Evolutionary conservation across 2,888 invertebrate genomes (phyloP), one percentile per base, ranked within the genome.

Genomic region (Morpho helenor): DNA sequence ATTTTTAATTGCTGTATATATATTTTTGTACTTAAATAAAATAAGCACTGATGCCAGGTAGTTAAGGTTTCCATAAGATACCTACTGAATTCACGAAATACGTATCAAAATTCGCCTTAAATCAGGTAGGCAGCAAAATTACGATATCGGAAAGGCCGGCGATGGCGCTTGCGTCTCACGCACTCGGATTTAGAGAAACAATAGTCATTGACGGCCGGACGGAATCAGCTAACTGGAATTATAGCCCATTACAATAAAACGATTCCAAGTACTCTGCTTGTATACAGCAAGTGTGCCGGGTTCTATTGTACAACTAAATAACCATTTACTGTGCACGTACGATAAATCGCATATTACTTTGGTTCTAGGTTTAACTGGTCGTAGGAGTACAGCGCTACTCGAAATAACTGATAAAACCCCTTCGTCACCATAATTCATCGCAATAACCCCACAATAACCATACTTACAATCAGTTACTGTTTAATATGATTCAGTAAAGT

Each of bases 141-240:
- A 82, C 78, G 81, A 81, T 82, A 80, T 80, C 78, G 81, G 77
- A 73, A 79, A 82, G 77, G 71, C 75, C 75, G 71, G 60, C 63
- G 63, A 61, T 76, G 77, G 79, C 75, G 80, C 75, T 81, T 79
- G 83, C 82, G 71, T 58, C 75, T 82, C 83, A 82, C 82, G 85
- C 80, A 76, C 76, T 69, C 68, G 69, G 69, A 67, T 74, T 76
- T 77, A 75, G 66, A 77, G 80, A 79, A 82, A 84, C 78, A 79
- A 80, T 79, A 70, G 74, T 74, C 77, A 79, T 76, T 76, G 76
- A 78, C 72, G 74, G 66, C 67, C 71, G 74, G 66, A 74, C 75
- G 77, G 82, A 76, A 81, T 80, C 75, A 75, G 68, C 75, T 86
- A 75, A 74, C 80, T 80, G 79, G 83, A 85, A 84, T 76, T 77